Base-by-base conservation (phyloP, 2,888 invertebrate species). In the Chromoteleia sp. region DNA sequence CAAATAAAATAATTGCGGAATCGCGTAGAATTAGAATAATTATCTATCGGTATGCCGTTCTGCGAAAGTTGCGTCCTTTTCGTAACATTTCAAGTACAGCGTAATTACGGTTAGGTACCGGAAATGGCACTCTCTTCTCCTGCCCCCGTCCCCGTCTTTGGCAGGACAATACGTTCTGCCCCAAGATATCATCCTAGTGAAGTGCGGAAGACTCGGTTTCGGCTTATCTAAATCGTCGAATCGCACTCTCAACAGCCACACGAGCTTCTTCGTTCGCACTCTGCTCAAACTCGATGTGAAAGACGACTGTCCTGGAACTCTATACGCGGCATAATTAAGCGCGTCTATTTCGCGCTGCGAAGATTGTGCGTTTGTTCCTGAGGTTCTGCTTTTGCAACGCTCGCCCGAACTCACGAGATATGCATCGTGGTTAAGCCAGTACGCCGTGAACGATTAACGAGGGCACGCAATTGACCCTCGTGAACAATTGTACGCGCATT, bases 391-490 rank as follows among this genome's bases (percentile, higher is more conserved):
- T 77, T 33, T 73, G 73, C 82, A 84, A 84, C 83, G 85, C 82
- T 85, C 80, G 83, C 84, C 81, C 84, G 84, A 81, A 81, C 84
- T 79, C 77, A 76, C 77, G 81, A 87, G 88, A 89, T 88, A 88
- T 82, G 79, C 77, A 88, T 88, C 88, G 82, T 54, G 83, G 79
- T 83, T 84, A 81, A 86, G 84, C 83, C 86, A 86, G 83, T 78
- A 70, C 73, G 48, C 83, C 83, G 83, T 85, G 86, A 88, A 87
- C 87, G 86, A 88, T 89, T 87, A 88, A 88, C 87, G 86, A 84
- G 86, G 84, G 83, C 86, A 83, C 78, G 83, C 85, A 86, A 84
- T 86, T 86, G 77, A 81, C 84, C 83, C 83, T 83, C 41, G 21
- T 78, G 77, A 81, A 85, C 83, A 84, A 81, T 81, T 43, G 52